Evolutionary conservation across 2,797 vertebrate species (phyloP), one percentile per base, ranked within the genome.

Genomic region (Buceros bicornis): DNA sequence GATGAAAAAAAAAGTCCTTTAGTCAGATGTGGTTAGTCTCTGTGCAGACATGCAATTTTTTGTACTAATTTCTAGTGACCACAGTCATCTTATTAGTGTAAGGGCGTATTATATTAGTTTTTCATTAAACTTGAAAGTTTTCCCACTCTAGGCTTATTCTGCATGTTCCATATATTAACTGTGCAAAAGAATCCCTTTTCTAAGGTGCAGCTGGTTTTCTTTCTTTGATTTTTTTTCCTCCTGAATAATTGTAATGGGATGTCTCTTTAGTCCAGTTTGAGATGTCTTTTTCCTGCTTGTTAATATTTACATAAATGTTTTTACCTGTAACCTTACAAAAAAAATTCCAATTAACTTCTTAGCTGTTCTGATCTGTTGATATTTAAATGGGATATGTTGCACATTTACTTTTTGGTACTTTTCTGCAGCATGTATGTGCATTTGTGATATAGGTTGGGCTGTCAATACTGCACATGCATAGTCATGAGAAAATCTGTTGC

Each of bases 381-480:
- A 6, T 19, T 92, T 56, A 56, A 65, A 42, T 54, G n/a, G 17
- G 5, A 2, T 70, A 4, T 45, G 22, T 48, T 62, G 8, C 40
- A 43, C 7, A 3, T 83, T 42, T 45, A 9, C 20, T 50, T 66
- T 66, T 67, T 83, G 40, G 20, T 54, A 15, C 12, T n/a, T 67
- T 54, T 47, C 69, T 79, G 35, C 73, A 77, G 70, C 24, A 5
- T 14, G 4, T 42, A 10, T 4, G 15, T 61, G 33, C 18, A n/a
- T 57, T 87, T 79, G n/a, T 35, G 47, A 5, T 72, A 8, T 2
- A 33, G 14, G 22, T 26, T 42, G 43, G 56, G n/a, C 51, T 87
- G 47, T 56, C 69, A 35, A 0, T 61, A 11, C 31, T 61, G 69
- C 2, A 1, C 13, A 2, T 35, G 17, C 31, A 12, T 15, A 43